Evolutionary conservation across 1,140 invertebrate species (phyloP).

Genomic region (Phthorimaea operculella): DNA sequence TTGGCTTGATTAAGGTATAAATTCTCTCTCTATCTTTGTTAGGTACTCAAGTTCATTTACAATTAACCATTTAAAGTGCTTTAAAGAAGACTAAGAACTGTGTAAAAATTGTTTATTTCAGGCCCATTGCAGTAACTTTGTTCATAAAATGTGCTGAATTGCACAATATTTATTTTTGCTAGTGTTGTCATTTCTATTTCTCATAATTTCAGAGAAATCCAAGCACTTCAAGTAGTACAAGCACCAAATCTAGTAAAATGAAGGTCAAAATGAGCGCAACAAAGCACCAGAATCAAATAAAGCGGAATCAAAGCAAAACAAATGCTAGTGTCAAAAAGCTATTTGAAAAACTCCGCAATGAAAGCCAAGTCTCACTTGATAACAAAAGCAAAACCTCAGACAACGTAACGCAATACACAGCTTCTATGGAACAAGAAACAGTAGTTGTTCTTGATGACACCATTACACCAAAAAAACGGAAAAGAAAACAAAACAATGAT

Average conservation of each 20-base stretch:
- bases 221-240: background rate
- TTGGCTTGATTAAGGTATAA: no score
- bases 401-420: background rate
- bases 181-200: no score
- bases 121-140: no score
- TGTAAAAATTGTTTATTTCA: no score
- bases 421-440: background rate
- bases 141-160: no score
- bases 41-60: no score
- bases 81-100: no score
- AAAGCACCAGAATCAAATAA: background rate
- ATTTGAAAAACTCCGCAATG: constrained; percentile 1
- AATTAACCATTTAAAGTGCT: no score
- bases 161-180: no score
- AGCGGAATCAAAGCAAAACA: background rate
- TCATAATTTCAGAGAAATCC: background rate
- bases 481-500: background rate
- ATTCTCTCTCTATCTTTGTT: no score
- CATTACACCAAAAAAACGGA: background rate
- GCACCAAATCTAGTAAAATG: background rate
- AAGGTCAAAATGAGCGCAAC: background rate
- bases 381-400: no score
- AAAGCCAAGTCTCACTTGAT: background rate
- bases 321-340: background rate
- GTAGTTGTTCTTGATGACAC: background rate